Percentiles rank a stretch among this genome's conserved stretches.
Conservation (phyloP, 1,140 invertebrate species). For the Brachionus koreanus region DNA sequence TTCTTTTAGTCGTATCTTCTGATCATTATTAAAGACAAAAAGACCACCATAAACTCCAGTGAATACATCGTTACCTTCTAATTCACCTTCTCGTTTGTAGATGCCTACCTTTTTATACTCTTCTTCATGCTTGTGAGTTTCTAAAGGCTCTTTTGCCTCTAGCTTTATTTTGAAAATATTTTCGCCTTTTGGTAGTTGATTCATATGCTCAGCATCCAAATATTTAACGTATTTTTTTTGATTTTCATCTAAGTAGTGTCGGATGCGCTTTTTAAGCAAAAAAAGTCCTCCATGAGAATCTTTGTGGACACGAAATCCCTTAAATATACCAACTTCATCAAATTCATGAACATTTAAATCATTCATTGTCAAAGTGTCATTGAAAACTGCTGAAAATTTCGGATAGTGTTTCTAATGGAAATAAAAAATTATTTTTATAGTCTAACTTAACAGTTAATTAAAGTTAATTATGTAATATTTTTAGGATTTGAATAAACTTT, state of each 20-base stretch:
- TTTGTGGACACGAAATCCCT: background rate
- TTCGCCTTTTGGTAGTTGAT: background rate
- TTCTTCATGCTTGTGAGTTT: background rate
- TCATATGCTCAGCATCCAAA: background rate
- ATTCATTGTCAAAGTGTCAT: background rate
- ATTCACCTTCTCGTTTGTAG: background rate
- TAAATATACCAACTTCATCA: background rate
- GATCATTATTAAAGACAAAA: background rate
- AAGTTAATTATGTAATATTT: background rate
- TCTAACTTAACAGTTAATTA: background rate
- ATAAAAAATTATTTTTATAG: background rate
- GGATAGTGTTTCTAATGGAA: background rate
- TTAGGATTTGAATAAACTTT: background rate
- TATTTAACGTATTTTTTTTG: background rate
- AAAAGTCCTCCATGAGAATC: background rate
- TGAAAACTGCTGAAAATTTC: background rate
- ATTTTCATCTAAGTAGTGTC: background rate
- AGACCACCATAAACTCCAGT: background rate
- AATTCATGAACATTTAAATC: background rate
- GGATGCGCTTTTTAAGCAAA: background rate
- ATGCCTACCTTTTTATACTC: background rate
- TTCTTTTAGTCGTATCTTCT: background rate
- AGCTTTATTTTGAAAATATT: background rate
- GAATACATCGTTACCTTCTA: background rate
- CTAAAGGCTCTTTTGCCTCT: background rate